A percentile compares a stretch with the other conserved stretches of the same genome.
phyloP scores from a whole-genome alignment of 2,888 invertebrate genomes.

The Pemphredon lugubris region DNA sequence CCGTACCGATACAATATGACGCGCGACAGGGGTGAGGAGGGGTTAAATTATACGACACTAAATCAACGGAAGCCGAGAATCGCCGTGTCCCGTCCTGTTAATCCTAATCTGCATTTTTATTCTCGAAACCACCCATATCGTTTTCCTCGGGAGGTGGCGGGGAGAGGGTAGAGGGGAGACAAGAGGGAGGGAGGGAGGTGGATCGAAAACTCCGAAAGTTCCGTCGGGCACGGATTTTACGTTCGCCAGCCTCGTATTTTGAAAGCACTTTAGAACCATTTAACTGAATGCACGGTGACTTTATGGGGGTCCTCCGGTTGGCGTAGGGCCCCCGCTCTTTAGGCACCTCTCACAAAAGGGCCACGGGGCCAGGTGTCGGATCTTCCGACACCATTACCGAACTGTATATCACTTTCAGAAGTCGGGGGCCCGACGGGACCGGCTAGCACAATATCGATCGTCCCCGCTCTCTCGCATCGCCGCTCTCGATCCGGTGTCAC shows the following conservation, averaged over 20 bases:
- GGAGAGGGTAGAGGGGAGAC: too few species aligned
- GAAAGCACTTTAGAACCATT: constrained; percentile 76
- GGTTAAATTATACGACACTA: constrained; percentile 54
- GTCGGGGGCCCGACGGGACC: constrained; percentile 23
- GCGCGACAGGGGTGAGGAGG: constrained; percentile 14
- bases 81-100: constrained; percentile 62
- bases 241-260: constrained; percentile 65
- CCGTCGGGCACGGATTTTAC: constrained; percentile 38
- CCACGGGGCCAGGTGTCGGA: constrained; percentile 76
- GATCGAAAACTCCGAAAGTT: constrained; percentile 13
- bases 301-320: constrained; percentile 70
- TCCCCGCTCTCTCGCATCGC: constrained; percentile 65
- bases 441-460: constrained; percentile 21
- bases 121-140: constrained; percentile 61
- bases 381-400: constrained; percentile 78
- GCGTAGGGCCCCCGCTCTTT: constrained; percentile 56
- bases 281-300: constrained; percentile 72
- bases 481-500: too few species aligned
- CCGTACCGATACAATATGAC: too few species aligned
- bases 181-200: too few species aligned
- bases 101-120: constrained; percentile 74
- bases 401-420: constrained; percentile 79
- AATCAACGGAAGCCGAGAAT: constrained; percentile 66
- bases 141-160: constrained; percentile 32
- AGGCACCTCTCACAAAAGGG: constrained; percentile 70